A percentile compares a stretch with the other conserved stretches of the same genome.
Evolutionary conservation across 1,140 invertebrate genomes (phyloP).

Genomic region (Homalodisca vitripennis): DNA sequence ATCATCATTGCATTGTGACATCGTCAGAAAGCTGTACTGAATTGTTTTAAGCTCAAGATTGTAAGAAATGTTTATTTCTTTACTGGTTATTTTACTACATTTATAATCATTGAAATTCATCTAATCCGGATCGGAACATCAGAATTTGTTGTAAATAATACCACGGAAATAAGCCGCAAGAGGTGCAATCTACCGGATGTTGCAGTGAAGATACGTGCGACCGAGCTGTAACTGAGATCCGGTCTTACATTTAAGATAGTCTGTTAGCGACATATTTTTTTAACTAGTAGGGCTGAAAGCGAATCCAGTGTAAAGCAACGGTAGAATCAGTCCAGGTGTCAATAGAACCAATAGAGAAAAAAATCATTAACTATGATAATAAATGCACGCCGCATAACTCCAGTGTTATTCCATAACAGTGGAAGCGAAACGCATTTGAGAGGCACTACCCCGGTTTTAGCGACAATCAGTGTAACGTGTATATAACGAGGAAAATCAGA

Average conservation of each 20-base stretch:
- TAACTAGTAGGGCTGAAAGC: too few relatives aligned
- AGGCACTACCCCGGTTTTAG: too few relatives aligned
- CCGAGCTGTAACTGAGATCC: background rate
- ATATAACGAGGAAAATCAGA: too few relatives aligned
- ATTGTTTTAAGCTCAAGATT: background rate
- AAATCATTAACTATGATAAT: too few relatives aligned
- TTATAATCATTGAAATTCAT: background rate
- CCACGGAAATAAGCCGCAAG: slow-evolving; percentile 37
- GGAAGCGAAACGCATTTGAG: too few relatives aligned
- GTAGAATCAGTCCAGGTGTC: too few relatives aligned
- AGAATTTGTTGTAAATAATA: slow-evolving; percentile 19
- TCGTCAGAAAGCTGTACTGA: background rate
- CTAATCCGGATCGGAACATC: slow-evolving; percentile 33
- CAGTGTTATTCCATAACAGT: too few relatives aligned
- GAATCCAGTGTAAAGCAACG: too few relatives aligned
- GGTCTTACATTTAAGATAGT: background rate
- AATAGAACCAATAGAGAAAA: too few relatives aligned
- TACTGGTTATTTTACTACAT: background rate
- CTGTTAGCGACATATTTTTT: too few relatives aligned
- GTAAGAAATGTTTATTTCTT: background rate
- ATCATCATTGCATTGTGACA: background rate
- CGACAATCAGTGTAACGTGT: too few relatives aligned
- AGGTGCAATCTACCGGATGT: slow-evolving; percentile 43
- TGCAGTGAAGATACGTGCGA: slow-evolving; percentile 35
- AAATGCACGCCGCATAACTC: too few relatives aligned